These are phyloP conservation scores for Elymnias hypermnestra DNA, from an alignment of 1,140 invertebrate species.

Conservation along the genomic window DNA sequence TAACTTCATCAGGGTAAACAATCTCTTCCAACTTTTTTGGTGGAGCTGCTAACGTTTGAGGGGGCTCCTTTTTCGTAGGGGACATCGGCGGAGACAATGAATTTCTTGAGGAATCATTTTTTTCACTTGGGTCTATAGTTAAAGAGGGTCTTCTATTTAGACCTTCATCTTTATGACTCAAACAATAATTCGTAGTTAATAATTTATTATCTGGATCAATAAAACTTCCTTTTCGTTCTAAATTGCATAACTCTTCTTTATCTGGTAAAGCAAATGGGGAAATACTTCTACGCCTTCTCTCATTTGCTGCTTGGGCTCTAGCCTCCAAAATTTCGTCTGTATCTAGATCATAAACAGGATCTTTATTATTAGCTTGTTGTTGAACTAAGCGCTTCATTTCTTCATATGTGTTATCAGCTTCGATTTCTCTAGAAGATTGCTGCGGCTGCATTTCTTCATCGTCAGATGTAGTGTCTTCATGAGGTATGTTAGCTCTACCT, in stretches of 20 bases:
- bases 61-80: constrained; percentile 51
- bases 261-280: constrained; percentile 71
- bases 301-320: constrained; percentile 57
- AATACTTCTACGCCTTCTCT: constrained; percentile 69
- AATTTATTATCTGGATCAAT: constrained; percentile 72
- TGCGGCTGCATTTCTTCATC: constrained; percentile 57
- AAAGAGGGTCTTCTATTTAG: constrained; percentile 41
- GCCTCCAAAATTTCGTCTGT: constrained; percentile 65
- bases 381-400: constrained; percentile 71
- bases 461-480: constrained; percentile 70
- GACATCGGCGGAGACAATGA: constrained; percentile 49
- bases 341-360: constrained; percentile 68
- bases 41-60: constrained; percentile 40
- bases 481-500: constrained; percentile 44
- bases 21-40: constrained; percentile 61
- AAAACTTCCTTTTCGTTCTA: constrained; percentile 71
- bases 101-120: constrained; percentile 29
- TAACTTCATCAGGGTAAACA: constrained; percentile 49
- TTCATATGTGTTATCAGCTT: constrained; percentile 69
- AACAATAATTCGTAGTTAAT: constrained; percentile 58
- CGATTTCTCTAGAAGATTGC: constrained; percentile 59
- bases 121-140: constrained; percentile 31
- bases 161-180: constrained; percentile 65
- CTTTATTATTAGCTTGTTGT: constrained; percentile 58
- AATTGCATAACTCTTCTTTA: constrained; percentile 41